phyloP scores from a whole-genome alignment of 2,113 vertebrate species.

The Diglossa brunneiventris region DNA sequence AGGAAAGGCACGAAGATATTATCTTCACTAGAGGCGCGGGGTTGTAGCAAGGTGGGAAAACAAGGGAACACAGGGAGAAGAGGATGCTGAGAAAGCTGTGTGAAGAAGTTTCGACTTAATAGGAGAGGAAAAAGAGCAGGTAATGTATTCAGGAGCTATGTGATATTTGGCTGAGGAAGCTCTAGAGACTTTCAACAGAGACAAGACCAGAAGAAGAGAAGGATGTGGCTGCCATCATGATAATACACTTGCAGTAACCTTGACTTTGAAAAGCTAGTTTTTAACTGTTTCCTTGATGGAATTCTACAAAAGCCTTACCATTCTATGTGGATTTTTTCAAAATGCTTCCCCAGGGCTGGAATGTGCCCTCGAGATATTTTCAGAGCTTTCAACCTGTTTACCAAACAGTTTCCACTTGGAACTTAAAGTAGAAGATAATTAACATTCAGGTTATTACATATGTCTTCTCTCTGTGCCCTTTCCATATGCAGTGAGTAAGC shows the following conservation, averaged over 20 bases:
- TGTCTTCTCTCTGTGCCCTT: background rate
- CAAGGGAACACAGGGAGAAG: background rate
- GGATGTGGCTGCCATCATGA: accelerated
- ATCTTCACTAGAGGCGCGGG: background rate
- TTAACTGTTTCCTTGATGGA: background rate
- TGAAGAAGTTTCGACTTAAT: background rate
- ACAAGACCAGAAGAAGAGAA: background rate
- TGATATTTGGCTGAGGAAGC: background rate
- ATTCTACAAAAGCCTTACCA: background rate
- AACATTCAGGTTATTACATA: background rate
- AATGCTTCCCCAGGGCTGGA: background rate
- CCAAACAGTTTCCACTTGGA: background rate
- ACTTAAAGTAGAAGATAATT: background rate
- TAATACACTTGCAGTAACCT: background rate
- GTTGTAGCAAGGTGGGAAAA: background rate
- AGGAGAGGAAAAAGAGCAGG: background rate
- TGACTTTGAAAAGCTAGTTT: background rate
- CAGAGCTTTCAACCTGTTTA: constrained; percentile 4
- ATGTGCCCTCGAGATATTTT: background rate
- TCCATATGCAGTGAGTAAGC: background rate
- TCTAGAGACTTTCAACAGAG: background rate
- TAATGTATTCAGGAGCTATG: background rate
- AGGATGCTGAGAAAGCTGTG: background rate
- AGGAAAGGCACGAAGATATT: background rate
- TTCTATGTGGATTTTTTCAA: background rate